These are phyloP conservation scores for Dicyrtomina minuta DNA, from an alignment of 2,888 invertebrate genomes.

Conservation along the genomic window DNA sequence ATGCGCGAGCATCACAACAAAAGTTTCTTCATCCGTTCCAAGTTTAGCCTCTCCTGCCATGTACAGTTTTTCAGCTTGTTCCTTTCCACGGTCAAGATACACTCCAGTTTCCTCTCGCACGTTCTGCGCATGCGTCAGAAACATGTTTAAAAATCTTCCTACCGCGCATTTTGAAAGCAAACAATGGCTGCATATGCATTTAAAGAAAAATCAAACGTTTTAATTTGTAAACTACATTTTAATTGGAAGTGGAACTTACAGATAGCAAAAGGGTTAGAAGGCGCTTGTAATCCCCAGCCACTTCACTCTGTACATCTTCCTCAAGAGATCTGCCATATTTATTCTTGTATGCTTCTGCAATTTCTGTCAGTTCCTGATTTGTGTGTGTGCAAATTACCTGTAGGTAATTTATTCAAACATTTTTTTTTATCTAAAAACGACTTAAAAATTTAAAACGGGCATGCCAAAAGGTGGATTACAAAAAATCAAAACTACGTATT, in stretches of 20 bases:
- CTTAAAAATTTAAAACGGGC: too few relatives aligned
- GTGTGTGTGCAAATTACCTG: constrained; percentile 64
- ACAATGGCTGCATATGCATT: too few relatives aligned
- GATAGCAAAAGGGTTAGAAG: constrained; percentile 72
- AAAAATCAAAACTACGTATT: background rate
- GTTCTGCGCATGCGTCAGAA: constrained; percentile 49
- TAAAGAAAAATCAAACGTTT: too few relatives aligned
- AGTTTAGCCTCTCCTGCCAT: constrained; percentile 64
- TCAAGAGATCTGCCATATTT: constrained; percentile 60
- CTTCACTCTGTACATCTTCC: constrained; percentile 74
- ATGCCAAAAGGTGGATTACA: too few relatives aligned
- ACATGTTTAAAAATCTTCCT: too few relatives aligned
- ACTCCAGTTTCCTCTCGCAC: constrained; percentile 66
- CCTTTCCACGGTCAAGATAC: constrained; percentile 68
- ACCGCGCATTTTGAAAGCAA: too few relatives aligned
- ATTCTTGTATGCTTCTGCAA: constrained; percentile 66
- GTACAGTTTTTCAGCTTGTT: constrained; percentile 69
- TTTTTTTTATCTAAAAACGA: background rate
- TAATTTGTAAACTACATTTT: background rate
- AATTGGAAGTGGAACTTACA: constrained; percentile 54
- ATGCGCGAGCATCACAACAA: constrained; percentile 68
- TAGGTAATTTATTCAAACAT: background rate
- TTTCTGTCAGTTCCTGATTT: constrained; percentile 66
- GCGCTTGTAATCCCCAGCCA: constrained; percentile 74
- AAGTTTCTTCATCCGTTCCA: constrained; percentile 73